phyloP scores from a whole-genome alignment of 2,888 invertebrate genomes.

The Pandemis cinnamomeana region DNA sequence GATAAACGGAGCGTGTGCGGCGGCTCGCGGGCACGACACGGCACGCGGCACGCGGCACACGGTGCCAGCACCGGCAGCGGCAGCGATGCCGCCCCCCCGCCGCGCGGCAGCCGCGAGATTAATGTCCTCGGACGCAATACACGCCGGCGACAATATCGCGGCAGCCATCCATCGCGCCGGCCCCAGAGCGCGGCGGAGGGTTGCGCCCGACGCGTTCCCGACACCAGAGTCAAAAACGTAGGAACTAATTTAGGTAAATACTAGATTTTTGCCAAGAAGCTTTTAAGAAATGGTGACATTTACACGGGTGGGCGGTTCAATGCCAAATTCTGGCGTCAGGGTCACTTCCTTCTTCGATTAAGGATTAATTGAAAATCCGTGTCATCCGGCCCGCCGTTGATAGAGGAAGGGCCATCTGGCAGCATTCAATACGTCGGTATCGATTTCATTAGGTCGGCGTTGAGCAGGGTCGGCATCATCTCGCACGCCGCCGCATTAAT shows the following conservation, averaged over 20 bases:
- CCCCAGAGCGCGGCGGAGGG: not conserved
- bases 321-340: not conserved
- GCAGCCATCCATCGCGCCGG: conserved; percentile 17
- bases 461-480: conserved; percentile 8
- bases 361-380: conserved; percentile 6
- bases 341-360: conserved; percentile 3
- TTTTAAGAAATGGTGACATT: conserved; percentile 2
- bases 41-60: no score
- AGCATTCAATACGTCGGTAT: conserved; percentile 20
- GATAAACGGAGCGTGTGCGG: conserved; percentile 46
- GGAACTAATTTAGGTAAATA: not conserved
- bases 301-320: not conserved
- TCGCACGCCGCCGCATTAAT: conserved; percentile 31
- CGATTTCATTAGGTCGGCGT: conserved; percentile 20
- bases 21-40: not conserved
- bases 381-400: not conserved
- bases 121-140: conserved; percentile 31
- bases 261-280: not conserved
- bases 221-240: conserved; percentile 13
- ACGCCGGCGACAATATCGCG: conserved; percentile 25
- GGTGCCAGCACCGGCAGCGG: no score
- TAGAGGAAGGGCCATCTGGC: conserved; percentile 3
- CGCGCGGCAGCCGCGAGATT: conserved; percentile 10
- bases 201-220: conserved; percentile 5
- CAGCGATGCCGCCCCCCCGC: no score